A percentile compares a stretch with the other conserved stretches of the same genome.
phyloP scores from a whole-genome alignment of 1,140 invertebrate genomes.

The Drosophila carrolli region DNA sequence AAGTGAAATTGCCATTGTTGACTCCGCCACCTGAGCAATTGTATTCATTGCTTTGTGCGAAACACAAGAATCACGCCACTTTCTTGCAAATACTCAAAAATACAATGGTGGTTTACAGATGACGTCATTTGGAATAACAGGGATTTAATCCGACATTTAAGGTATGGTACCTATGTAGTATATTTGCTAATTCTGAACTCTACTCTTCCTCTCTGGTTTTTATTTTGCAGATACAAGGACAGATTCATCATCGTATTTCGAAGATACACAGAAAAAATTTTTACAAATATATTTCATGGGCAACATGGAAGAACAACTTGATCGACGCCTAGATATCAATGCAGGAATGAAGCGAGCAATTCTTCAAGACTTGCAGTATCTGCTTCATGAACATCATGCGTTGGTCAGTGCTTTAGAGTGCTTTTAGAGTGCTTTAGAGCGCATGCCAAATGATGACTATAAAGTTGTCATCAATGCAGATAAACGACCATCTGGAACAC shows the following conservation, averaged over 20 bases:
- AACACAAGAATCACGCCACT: background rate
- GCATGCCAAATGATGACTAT: too few relatives aligned
- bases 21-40: rapidly evolving
- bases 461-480: too few relatives aligned
- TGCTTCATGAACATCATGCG: slow-evolving; percentile 17
- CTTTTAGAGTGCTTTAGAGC: too few relatives aligned
- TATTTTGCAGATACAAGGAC: too few relatives aligned
- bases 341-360: background rate
- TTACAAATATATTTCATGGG: too few relatives aligned
- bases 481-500: too few relatives aligned
- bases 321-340: background rate
- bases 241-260: slow-evolving; percentile 27
- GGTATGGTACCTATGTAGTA: too few relatives aligned
- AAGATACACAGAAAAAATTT: slow-evolving; percentile 83
- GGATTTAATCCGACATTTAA: too few relatives aligned
- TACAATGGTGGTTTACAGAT: slow-evolving; percentile 6
- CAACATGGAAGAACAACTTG: slow-evolving; percentile 17
- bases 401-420: too few relatives aligned
- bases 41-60: background rate
- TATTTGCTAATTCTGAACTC: too few relatives aligned
- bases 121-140: too few relatives aligned
- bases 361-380: slow-evolving; percentile 7
- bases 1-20: rapidly evolving
- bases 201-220: too few relatives aligned
- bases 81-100: background rate